A percentile compares a stretch with the other conserved stretches of the same genome.
Conservation (phyloP, 92 coral and sea anemone genomes). For the Chrysogorgia sp. region DNA sequence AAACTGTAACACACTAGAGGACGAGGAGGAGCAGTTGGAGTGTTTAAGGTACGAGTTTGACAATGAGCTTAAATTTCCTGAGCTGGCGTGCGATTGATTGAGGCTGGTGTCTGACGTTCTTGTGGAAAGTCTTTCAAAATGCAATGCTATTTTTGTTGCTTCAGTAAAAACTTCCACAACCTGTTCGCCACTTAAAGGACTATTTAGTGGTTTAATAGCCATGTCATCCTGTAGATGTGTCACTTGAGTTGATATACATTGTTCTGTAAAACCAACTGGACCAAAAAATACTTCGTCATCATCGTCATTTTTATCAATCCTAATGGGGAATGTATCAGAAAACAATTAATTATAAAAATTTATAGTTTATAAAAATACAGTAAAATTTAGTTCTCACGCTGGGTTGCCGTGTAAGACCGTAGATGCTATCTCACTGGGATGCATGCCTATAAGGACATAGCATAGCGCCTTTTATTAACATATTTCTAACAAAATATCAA, state of each 20-base stretch:
- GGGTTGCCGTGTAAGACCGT: too few relatives aligned
- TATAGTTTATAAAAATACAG: too few relatives aligned
- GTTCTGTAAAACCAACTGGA: conserved; percentile 88
- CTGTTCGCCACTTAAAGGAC: conserved; percentile 89
- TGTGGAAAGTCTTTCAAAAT: conserved; percentile 18
- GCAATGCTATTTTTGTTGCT: conserved; percentile 81
- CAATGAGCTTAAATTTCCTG: neutral
- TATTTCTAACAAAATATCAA: too few relatives aligned
- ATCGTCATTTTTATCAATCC: conserved; percentile 53
- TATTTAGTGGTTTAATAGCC: conserved; percentile 62
- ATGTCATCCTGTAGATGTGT: conserved; percentile 58
- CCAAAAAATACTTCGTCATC: conserved; percentile 96
- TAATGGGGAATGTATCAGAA: neutral
- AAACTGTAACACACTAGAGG: conserved; percentile 2
- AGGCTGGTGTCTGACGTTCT: neutral
- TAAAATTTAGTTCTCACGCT: too few relatives aligned
- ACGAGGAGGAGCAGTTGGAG: conserved; percentile 11
- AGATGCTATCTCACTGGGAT: too few relatives aligned
- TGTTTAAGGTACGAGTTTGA: conserved; percentile 23
- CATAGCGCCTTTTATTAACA: too few relatives aligned
- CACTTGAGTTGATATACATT: conserved; percentile 72
- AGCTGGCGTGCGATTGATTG: neutral
- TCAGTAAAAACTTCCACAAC: conserved; percentile 92
- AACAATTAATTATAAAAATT: too few relatives aligned
- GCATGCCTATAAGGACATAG: too few relatives aligned